Percentiles rank a stretch among this genome's conserved stretches.
Evolutionary conservation across 2,797 vertebrate genomes (phyloP).

Genomic region (Danio kyathit): DNA sequence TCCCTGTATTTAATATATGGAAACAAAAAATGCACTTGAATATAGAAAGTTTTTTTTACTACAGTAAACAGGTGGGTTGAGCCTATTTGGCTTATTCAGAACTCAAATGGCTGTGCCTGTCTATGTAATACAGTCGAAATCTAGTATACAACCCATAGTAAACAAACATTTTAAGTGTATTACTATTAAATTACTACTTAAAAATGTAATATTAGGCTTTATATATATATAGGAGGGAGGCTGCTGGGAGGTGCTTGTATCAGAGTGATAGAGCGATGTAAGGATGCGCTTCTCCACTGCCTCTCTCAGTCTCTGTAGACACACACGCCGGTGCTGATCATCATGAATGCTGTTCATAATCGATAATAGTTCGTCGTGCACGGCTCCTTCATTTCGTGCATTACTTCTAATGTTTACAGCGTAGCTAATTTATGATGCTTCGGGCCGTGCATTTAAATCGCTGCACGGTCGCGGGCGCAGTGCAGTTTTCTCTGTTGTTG

Average conservation of each 20-base stretch:
- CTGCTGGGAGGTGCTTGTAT: constrained; percentile 31
- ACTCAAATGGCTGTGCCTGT: too few relatives aligned
- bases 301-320: constrained; percentile 6
- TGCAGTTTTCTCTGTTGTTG: constrained; percentile 5
- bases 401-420: constrained; percentile 1
- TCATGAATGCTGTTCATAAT: constrained; percentile 8
- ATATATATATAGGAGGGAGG: too few relatives aligned
- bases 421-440: constrained; percentile 45
- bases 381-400: constrained; percentile 8
- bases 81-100: too few relatives aligned
- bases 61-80: too few relatives aligned
- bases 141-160: too few relatives aligned
- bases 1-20: too few relatives aligned
- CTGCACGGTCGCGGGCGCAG: constrained; percentile 1
- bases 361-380: constrained; percentile 8
- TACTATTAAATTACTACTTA: too few relatives aligned
- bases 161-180: too few relatives aligned
- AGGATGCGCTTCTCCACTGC: constrained; percentile 31
- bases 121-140: too few relatives aligned
- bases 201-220: too few relatives aligned
- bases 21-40: too few relatives aligned
- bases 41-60: too few relatives aligned
- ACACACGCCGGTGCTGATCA: constrained; percentile 29
- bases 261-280: neutral
- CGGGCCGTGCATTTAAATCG: constrained; percentile 15